These are phyloP conservation scores for Trachops cirrhosus DNA, from an alignment of 2,797 vertebrate species.

Conservation along the genomic window DNA sequence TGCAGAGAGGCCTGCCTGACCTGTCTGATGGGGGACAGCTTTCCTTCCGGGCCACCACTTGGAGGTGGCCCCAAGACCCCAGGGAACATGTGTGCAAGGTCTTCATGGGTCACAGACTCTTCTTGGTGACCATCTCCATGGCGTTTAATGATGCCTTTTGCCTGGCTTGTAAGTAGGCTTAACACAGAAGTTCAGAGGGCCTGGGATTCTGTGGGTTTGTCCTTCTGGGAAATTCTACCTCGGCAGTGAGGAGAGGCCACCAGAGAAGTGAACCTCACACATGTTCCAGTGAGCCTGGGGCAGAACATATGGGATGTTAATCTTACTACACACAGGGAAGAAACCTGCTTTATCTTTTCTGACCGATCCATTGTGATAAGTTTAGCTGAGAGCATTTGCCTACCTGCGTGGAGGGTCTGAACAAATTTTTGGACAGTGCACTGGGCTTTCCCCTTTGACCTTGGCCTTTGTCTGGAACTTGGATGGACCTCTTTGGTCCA, in stretches of 20 bases:
- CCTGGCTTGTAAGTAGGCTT: background rate
- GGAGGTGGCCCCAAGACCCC: background rate
- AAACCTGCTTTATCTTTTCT: background rate
- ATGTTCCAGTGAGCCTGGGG: background rate
- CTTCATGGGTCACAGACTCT: background rate
- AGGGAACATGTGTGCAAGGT: fast-evolving
- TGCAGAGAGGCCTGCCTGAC: background rate
- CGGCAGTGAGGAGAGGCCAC: background rate
- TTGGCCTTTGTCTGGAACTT: background rate
- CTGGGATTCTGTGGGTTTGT: background rate
- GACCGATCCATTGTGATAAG: background rate
- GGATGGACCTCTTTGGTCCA: background rate
- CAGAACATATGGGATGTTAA: fast-evolving
- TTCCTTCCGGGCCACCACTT: background rate
- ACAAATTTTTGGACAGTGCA: background rate
- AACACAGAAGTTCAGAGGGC: background rate
- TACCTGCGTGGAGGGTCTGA: background rate
- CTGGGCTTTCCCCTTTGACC: background rate
- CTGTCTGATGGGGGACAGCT: background rate
- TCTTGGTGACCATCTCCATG: background rate
- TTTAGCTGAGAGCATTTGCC: background rate
- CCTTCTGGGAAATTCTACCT: constrained; percentile 4
- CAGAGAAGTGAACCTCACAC: background rate
- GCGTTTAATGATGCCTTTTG: background rate
- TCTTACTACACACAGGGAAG: background rate